These are phyloP conservation scores for Corydoras sp. DNA, from an alignment of 2,113 vertebrate species.

Conservation along the genomic window DNA sequence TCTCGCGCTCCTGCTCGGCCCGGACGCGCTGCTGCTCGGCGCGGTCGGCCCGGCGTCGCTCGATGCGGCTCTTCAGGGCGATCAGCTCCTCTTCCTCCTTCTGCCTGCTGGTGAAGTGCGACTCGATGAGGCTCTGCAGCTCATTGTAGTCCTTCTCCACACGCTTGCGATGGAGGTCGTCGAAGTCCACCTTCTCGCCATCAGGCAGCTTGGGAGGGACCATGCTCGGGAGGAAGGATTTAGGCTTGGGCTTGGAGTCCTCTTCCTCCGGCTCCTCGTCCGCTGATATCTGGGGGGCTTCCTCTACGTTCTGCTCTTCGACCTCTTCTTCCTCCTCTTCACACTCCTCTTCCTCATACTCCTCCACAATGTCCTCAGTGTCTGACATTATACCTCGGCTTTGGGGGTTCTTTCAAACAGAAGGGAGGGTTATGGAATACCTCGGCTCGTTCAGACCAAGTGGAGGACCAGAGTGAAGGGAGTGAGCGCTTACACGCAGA, in stretches of 20 bases:
- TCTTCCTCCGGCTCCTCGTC: slow-evolving; percentile 36
- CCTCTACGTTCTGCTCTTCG: slow-evolving; percentile 29
- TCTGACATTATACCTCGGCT: slow-evolving; percentile 60
- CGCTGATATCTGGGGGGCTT: slow-evolving; percentile 20
- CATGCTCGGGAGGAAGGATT: slow-evolving; percentile 76
- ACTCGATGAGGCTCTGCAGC: slow-evolving; percentile 83
- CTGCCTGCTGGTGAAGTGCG: slow-evolving; percentile 88
- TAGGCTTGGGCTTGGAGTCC: slow-evolving; percentile 68
- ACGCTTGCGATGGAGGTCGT: slow-evolving; percentile 91
- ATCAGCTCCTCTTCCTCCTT: slow-evolving; percentile 94
- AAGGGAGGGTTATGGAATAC: slow-evolving; percentile 8
- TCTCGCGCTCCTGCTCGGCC: slow-evolving; percentile 79
- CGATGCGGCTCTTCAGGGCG: slow-evolving; percentile 81
- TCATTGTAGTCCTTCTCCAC: slow-evolving; percentile 92
- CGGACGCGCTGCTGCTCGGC: slow-evolving; percentile 87
- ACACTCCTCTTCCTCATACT: slow-evolving; percentile 41
- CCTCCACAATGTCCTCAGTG: slow-evolving; percentile 57
- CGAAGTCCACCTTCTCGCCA: slow-evolving; percentile 92
- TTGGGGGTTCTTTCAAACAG: not conserved
- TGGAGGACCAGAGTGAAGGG: slow-evolving; percentile 27
- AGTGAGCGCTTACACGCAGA: slow-evolving; percentile 15
- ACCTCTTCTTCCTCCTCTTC: slow-evolving; percentile 24
- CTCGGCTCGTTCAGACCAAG: slow-evolving; percentile 33
- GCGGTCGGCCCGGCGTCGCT: slow-evolving; percentile 79
- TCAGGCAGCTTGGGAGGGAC: slow-evolving; percentile 90